Conservation (phyloP, 2,797 vertebrate genomes). For the Adelosebastes latens region DNA sequence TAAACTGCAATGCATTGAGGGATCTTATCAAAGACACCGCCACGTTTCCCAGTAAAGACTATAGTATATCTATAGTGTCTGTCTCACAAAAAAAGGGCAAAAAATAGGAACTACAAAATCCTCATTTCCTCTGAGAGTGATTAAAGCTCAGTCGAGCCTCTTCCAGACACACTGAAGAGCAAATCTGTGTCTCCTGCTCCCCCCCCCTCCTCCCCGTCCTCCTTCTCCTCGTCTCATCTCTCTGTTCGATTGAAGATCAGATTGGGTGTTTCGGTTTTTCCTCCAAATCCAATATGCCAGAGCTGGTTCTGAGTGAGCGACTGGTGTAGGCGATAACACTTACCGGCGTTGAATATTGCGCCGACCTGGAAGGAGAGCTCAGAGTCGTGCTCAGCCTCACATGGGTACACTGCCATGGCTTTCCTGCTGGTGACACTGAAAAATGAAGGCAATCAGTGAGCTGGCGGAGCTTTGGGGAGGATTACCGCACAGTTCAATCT, state of each 20-base stretch:
- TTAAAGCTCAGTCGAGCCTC: constrained; percentile 72
- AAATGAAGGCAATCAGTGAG: constrained; percentile 85
- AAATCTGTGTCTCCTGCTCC: constrained; percentile 55
- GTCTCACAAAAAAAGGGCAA: constrained; percentile 42
- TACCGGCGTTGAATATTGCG: constrained; percentile 96
- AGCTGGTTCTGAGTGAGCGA: constrained; percentile 74
- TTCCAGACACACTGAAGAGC: constrained; percentile 68
- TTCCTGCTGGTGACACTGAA: constrained; percentile 88
- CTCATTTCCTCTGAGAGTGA: constrained; percentile 77
- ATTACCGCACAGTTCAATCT: constrained; percentile 80
- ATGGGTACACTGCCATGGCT: constrained; percentile 95
- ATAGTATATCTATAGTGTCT: constrained; percentile 16
- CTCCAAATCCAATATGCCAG: constrained; percentile 82
- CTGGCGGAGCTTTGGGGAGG: constrained; percentile 74
- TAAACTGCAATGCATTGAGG: not conserved
- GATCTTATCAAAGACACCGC: constrained; percentile 21
- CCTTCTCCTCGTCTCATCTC: constrained; percentile 64
- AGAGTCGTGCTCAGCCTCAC: constrained; percentile 96
- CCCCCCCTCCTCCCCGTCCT: not conserved
- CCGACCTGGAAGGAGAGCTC: constrained; percentile 97
- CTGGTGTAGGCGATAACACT: constrained; percentile 85
- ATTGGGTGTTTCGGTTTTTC: constrained; percentile 73
- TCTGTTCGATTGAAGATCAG: constrained; percentile 79
- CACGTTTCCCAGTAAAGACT: constrained; percentile 31
- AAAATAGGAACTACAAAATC: constrained; percentile 53